These are phyloP conservation scores for Serilophus lunatus DNA, from an alignment of 2,113 vertebrate species.

Conservation along the genomic window DNA sequence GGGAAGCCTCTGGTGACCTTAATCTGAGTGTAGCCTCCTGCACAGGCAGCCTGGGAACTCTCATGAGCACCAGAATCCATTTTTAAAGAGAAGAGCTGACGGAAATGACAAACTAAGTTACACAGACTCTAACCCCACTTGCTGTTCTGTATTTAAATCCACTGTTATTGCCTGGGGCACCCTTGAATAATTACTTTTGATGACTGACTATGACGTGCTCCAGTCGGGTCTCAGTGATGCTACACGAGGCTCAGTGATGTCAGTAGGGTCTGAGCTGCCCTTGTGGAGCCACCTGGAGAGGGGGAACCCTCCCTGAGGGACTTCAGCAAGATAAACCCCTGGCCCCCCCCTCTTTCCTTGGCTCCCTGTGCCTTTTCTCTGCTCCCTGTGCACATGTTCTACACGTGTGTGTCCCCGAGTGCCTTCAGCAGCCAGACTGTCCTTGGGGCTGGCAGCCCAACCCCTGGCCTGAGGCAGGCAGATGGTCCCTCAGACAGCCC, in stretches of 20 bases:
- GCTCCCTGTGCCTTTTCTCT: neutral
- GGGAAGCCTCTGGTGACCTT: neutral
- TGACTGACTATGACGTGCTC: neutral
- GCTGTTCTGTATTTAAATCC: slow-evolving; percentile 31
- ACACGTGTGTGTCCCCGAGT: neutral
- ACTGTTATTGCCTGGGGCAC: neutral
- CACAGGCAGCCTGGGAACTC: neutral
- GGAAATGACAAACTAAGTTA: neutral
- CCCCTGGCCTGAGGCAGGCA: neutral
- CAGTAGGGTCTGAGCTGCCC: neutral
- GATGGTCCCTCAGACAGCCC: neutral
- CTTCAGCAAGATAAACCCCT: neutral
- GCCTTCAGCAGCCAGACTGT: neutral
- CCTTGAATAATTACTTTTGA: neutral
- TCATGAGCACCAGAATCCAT: neutral
- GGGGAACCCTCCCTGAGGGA: neutral
- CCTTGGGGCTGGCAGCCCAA: neutral
- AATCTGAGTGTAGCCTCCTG: neutral
- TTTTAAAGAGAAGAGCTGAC: neutral
- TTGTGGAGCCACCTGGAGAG: neutral
- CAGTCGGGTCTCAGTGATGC: neutral
- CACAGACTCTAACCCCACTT: neutral
- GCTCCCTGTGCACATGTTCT: rapidly evolving
- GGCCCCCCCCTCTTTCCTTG: rapidly evolving
- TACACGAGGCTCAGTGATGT: neutral